Evolutionary conservation across 2,888 invertebrate species (phyloP).

Genomic region (Arctia plantaginis): DNA sequence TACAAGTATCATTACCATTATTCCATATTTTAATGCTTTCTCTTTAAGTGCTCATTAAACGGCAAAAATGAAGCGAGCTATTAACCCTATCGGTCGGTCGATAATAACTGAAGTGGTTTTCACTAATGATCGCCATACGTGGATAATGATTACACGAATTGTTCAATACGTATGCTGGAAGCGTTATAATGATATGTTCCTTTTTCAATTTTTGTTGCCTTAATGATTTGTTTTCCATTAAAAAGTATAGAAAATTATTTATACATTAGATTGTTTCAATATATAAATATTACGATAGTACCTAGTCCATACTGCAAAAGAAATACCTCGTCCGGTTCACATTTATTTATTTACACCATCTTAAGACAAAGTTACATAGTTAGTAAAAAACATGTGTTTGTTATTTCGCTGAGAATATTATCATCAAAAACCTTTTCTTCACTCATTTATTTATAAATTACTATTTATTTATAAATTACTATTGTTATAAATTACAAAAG

Average conservation of each 20-base stretch:
- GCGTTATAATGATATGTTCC: not conserved
- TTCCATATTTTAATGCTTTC: constrained; percentile 59
- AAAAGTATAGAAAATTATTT: not conserved
- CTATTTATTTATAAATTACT: too few relatives aligned
- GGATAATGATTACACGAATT: constrained; percentile 50
- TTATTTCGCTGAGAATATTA: too few relatives aligned
- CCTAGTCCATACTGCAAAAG: too few relatives aligned
- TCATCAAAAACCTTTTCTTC: too few relatives aligned
- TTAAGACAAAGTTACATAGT: too few relatives aligned
- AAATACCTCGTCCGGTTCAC: too few relatives aligned
- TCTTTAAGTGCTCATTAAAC: constrained; percentile 74
- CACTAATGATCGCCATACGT: constrained; percentile 66
- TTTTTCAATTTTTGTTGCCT: not conserved
- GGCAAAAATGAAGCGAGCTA: constrained; percentile 64
- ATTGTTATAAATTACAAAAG: too few relatives aligned
- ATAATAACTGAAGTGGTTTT: constrained; percentile 64
- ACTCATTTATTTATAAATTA: too few relatives aligned
- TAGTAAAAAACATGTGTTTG: too few relatives aligned
- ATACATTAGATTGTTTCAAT: not conserved
- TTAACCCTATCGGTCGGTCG: constrained; percentile 59
- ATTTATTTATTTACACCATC: too few relatives aligned
- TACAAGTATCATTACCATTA: constrained; percentile 8
- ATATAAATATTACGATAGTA: too few relatives aligned
- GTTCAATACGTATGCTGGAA: constrained; percentile 33
- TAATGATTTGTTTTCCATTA: not conserved